These are phyloP conservation scores for Sitodiplosis mosellana DNA, from an alignment of 1,140 invertebrate genomes.

Conservation along the genomic window DNA sequence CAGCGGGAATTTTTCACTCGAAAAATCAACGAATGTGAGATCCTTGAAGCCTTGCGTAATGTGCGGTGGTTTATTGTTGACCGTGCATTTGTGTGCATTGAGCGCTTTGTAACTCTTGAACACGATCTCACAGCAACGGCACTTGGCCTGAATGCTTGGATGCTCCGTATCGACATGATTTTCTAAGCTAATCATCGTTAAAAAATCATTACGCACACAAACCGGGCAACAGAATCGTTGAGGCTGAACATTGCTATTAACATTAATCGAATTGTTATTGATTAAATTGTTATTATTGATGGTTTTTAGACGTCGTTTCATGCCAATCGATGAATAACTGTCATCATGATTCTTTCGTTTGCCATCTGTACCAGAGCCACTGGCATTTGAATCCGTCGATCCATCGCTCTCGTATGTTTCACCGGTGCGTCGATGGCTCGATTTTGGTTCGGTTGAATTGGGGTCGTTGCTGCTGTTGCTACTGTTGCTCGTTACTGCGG, in stretches of 20 bases:
- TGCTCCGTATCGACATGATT: constrained; percentile 53
- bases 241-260: constrained; percentile 6
- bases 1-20: constrained; percentile 53
- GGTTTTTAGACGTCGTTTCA: constrained; percentile 13
- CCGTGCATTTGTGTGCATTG: constrained; percentile 36
- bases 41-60: constrained; percentile 46
- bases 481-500: constrained; percentile 7
- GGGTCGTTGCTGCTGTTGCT: constrained; percentile 4
- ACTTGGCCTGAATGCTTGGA: constrained; percentile 45
- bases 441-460: constrained; percentile 21
- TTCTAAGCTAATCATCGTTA: constrained; percentile 35
- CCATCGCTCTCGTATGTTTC: constrained; percentile 24
- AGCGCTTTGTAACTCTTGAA: constrained; percentile 50
- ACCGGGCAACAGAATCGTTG: constrained; percentile 29
- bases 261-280: constrained; percentile 7
- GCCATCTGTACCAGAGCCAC: neutral
- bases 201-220: constrained; percentile 41
- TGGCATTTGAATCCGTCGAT: constrained; percentile 14
- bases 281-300: constrained; percentile 10
- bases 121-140: constrained; percentile 43
- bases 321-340: neutral
- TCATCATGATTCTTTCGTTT: constrained; percentile 13
- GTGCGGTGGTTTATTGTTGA: constrained; percentile 15
- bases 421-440: too few species aligned
- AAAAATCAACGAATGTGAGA: constrained; percentile 61